Evolutionary conservation across 2,113 vertebrate genomes (phyloP).

Genomic region (Spea bombifrons): DNA sequence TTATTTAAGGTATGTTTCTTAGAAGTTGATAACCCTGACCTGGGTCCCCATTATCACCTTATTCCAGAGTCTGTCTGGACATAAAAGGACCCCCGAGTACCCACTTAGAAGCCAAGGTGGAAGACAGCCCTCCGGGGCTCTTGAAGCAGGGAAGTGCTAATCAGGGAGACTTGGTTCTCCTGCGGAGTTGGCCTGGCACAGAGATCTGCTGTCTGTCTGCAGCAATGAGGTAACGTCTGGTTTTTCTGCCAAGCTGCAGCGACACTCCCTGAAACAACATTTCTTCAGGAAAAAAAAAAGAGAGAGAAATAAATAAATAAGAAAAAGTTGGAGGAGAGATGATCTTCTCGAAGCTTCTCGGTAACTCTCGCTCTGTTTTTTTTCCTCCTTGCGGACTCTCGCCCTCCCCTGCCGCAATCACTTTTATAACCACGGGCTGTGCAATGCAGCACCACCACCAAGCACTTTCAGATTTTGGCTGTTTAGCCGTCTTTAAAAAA

Average conservation of each 20-base stretch:
- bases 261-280: slow-evolving; percentile 69
- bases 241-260: slow-evolving; percentile 73
- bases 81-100: slow-evolving; percentile 52
- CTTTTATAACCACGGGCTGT: slow-evolving; percentile 21
- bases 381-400: neutral
- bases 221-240: slow-evolving; percentile 74
- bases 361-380: neutral
- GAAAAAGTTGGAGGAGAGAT: slow-evolving; percentile 58
- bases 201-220: slow-evolving; percentile 70
- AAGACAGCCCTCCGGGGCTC: slow-evolving; percentile 64
- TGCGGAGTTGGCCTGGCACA: slow-evolving; percentile 68
- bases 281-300: slow-evolving; percentile 60
- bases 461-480: slow-evolving; percentile 33
- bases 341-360: slow-evolving; percentile 63
- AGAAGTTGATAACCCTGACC: slow-evolving; percentile 4
- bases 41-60: slow-evolving; percentile 25
- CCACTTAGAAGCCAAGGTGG: slow-evolving; percentile 64
- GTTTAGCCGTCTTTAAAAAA: slow-evolving; percentile 21
- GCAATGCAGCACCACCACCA: slow-evolving; percentile 32
- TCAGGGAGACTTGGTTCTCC: slow-evolving; percentile 62
- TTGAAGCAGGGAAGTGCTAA: slow-evolving; percentile 63
- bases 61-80: slow-evolving; percentile 53
- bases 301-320: slow-evolving; percentile 27
- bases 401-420: slow-evolving; percentile 22
- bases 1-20: neutral